phyloP scores from a whole-genome alignment of 2,888 invertebrate species.

The Frankliniella fusca region DNA sequence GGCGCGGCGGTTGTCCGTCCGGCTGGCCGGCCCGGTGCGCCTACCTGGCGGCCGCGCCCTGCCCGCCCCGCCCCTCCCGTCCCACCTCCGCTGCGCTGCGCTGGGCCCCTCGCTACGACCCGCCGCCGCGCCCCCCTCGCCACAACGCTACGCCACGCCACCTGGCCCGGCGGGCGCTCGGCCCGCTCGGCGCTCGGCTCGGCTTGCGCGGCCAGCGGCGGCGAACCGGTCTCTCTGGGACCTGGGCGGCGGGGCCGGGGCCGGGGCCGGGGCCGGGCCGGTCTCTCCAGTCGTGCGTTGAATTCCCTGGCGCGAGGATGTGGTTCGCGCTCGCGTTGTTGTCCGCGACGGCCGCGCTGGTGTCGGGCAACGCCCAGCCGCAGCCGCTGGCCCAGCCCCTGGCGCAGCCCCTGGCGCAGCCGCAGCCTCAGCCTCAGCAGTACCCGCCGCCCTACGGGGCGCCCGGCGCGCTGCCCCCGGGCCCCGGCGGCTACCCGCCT shows the following conservation, averaged over 20 bases:
- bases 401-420: slow-evolving; percentile 11
- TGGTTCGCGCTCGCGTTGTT: slow-evolving; percentile 8
- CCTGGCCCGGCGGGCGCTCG: not conserved
- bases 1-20: not conserved
- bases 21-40: not conserved
- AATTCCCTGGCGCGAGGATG: slow-evolving; percentile 15
- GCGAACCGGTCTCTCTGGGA: not conserved
- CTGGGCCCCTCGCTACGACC: not conserved
- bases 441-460: slow-evolving; percentile 9
- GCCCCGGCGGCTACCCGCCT: not conserved
- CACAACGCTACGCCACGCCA: not conserved
- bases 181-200: not conserved
- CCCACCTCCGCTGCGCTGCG: not conserved
- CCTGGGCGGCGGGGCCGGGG: not conserved
- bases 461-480: not conserved
- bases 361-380: not conserved
- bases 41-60: not conserved
- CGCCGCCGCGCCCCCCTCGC: not conserved
- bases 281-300: slow-evolving; percentile 16
- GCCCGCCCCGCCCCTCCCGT: not conserved
- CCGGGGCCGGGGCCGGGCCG: not conserved
- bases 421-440: slow-evolving; percentile 1
- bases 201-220: not conserved
- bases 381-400: not conserved
- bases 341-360: not conserved